Conservation (phyloP, 2,113 vertebrate genomes). For the Callopanchax toddi region DNA sequence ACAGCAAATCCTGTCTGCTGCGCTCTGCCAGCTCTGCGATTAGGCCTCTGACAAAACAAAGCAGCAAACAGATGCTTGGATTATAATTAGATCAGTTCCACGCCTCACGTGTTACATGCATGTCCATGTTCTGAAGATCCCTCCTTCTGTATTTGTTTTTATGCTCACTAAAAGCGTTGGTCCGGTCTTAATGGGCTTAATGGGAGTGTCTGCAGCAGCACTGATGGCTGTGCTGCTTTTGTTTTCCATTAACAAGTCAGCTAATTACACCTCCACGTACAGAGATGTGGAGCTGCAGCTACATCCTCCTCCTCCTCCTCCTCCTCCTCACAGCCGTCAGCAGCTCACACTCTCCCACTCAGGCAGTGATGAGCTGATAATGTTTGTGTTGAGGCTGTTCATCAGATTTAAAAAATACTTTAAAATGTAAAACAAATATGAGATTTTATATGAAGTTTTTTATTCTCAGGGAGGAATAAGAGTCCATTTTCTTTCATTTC, state of each 20-base stretch:
- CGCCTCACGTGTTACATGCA: conserved; percentile 8
- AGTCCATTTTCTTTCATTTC: too few relatives aligned
- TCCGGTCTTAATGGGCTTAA: conserved; percentile 39
- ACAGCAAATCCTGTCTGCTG: conserved; percentile 48
- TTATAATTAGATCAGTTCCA: conserved; percentile 49
- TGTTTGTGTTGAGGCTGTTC: too few relatives aligned
- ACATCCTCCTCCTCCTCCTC: conserved; percentile 34
- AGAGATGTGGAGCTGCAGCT: conserved; percentile 36
- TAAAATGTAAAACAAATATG: too few relatives aligned
- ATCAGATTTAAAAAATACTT: too few relatives aligned
- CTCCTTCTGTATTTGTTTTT: conserved; percentile 10
- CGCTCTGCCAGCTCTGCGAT: conserved; percentile 49
- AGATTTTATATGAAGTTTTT: too few relatives aligned
- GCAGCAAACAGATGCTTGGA: conserved; percentile 53
- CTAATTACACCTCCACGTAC: conserved; percentile 48
- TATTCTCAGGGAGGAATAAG: too few relatives aligned
- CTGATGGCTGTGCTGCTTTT: too few relatives aligned
- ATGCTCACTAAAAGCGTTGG: conserved; percentile 18
- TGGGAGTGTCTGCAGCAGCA: too few relatives aligned
- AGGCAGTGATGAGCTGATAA: conserved; percentile 3
- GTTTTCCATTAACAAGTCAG: conserved; percentile 50
- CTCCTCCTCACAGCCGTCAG: conserved; percentile 29
- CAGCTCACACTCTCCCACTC: conserved; percentile 23
- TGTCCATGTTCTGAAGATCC: neutral
- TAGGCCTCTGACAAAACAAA: conserved; percentile 54